Evolutionary conservation across 2,888 invertebrate species (phyloP).

Genomic region (Coenonympha arcania): DNA sequence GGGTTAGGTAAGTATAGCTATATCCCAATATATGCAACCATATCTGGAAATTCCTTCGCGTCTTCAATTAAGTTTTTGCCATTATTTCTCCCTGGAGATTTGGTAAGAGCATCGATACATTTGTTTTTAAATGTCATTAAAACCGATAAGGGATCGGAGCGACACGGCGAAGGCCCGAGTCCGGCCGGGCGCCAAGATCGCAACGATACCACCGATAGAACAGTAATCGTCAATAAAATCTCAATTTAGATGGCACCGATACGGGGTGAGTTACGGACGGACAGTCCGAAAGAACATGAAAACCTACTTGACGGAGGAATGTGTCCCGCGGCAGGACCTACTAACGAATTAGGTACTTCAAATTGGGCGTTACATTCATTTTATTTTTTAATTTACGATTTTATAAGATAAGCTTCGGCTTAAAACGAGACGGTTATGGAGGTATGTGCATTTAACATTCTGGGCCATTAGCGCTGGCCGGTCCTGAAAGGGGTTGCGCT

Average conservation of each 20-base stretch:
- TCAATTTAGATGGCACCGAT: constrained; percentile 74
- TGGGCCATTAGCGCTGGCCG: constrained; percentile 4
- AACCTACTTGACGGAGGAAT: constrained; percentile 72
- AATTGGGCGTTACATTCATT: constrained; percentile 39
- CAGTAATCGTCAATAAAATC: constrained; percentile 75
- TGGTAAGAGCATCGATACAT: constrained; percentile 13
- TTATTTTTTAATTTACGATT: constrained; percentile 36
- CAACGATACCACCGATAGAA: constrained; percentile 71
- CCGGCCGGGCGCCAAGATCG: constrained; percentile 70
- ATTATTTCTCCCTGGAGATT: neutral
- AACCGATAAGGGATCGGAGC: constrained; percentile 28
- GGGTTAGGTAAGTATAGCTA: too few relatives aligned
- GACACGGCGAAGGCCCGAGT: constrained; percentile 40
- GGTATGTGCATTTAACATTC: constrained; percentile 23
- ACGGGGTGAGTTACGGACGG: constrained; percentile 71
- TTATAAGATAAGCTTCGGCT: constrained; percentile 19
- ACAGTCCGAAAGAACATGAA: constrained; percentile 65
- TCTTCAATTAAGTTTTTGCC: neutral
- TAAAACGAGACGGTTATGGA: constrained; percentile 12
- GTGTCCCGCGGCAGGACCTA: constrained; percentile 63
- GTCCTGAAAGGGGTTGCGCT: constrained; percentile 40
- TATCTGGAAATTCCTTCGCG: neutral
- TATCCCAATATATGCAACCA: too few relatives aligned
- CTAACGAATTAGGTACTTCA: constrained; percentile 69
- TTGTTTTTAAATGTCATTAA: constrained; percentile 23